Evolutionary conservation across 2,797 vertebrate species (phyloP).

Genomic region (Hipposideros larvatus): DNA sequence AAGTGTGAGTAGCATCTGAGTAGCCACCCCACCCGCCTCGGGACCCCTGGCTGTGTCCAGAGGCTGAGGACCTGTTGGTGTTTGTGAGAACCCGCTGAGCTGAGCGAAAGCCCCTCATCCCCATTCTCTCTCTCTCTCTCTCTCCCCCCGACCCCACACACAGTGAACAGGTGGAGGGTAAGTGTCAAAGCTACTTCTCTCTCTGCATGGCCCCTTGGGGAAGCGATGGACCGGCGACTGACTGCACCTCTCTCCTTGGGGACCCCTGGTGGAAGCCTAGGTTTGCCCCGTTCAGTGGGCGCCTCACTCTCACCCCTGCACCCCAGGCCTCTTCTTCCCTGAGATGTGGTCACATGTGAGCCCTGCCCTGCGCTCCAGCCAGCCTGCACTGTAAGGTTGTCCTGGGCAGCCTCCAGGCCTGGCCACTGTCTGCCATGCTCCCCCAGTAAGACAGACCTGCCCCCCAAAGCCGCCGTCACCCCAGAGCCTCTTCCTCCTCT

Average conservation of each 20-base stretch:
- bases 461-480: fast-evolving
- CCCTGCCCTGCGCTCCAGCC: fast-evolving
- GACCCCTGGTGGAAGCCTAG: neutral
- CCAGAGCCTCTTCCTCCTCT: neutral
- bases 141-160: neutral
- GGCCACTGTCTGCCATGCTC: fast-evolving
- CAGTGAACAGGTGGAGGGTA: constrained; percentile 95
- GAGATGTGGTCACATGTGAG: fast-evolving
- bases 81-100: fast-evolving
- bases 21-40: fast-evolving
- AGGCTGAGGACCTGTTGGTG: neutral
- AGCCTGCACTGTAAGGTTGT: neutral
- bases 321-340: neutral
- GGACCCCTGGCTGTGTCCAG: neutral
- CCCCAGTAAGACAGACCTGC: neutral
- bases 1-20: constrained; percentile 92
- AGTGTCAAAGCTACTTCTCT: constrained; percentile 83
- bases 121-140: constrained; percentile 48
- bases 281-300: fast-evolving
- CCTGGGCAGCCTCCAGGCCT: neutral
- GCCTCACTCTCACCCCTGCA: neutral
- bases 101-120: neutral
- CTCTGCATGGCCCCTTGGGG: neutral
- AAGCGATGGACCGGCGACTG: no score
- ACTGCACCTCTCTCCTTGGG: fast-evolving